A percentile compares a stretch with the other conserved stretches of the same genome.
Conservation (phyloP, 2,888 invertebrate genomes). For the Acrocyrtus sp. region DNA sequence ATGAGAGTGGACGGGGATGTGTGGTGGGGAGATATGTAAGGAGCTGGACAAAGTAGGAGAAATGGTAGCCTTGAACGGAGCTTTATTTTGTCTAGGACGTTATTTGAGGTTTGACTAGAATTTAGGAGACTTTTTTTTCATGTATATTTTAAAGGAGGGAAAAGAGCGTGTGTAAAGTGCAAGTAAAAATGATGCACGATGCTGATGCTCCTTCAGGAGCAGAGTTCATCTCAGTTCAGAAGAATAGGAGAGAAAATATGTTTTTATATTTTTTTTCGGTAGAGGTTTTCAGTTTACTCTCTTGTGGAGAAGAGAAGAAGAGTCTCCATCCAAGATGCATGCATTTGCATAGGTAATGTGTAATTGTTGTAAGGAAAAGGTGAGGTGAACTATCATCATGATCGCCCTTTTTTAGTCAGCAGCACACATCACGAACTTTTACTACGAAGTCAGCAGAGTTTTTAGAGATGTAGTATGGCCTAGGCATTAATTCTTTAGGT, state of each 20-base stretch:
- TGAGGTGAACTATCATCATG: constrained; percentile 1
- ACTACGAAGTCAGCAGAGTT: no score
- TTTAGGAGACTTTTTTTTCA: no score
- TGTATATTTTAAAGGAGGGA: neutral
- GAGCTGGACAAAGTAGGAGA: neutral
- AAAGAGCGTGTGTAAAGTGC: neutral
- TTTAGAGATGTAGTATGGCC: neutral
- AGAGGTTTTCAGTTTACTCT: no score
- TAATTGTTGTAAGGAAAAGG: neutral
- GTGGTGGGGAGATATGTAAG: no score
- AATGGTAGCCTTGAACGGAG: neutral
- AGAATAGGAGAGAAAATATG: no score
- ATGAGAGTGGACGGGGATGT: no score
- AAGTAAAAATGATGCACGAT: neutral
- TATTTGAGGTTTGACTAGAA: neutral
- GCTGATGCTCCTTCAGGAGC: neutral
- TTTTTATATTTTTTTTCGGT: no score
- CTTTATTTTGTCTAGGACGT: no score
- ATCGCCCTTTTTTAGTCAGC: neutral
- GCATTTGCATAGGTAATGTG: neutral
- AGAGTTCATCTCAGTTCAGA: neutral
- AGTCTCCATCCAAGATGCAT: no score
- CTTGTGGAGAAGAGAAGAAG: no score
- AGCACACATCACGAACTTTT: constrained; percentile 8
- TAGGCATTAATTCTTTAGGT: neutral